Conservation (phyloP, 1,140 invertebrate genomes). For the Drosophila subpulchrella region DNA sequence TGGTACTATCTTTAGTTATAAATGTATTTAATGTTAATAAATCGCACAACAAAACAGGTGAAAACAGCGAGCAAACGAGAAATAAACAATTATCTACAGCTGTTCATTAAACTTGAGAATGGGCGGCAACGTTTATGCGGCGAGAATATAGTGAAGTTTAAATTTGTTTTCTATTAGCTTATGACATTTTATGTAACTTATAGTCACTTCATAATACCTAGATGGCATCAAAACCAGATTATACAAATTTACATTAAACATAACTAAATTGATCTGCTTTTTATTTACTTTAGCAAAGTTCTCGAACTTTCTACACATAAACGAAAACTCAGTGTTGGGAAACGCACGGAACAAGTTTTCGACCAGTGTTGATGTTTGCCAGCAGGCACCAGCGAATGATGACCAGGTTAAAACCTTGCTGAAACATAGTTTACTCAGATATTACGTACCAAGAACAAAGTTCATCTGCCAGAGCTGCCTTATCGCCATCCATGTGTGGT, state of each 20-base stretch:
- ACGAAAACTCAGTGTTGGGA: slow-evolving; percentile 14
- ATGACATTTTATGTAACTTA: neutral
- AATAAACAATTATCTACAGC: slow-evolving; percentile 50
- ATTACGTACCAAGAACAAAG: slow-evolving; percentile 38
- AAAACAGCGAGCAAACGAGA: slow-evolving; percentile 15
- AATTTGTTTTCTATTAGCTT: neutral
- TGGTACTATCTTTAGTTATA: neutral
- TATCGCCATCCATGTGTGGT: slow-evolving; percentile 39
- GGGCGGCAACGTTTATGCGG: slow-evolving; percentile 10
- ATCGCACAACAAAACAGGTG: slow-evolving; percentile 6
- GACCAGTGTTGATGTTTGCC: slow-evolving; percentile 7
- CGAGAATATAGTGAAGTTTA: neutral
- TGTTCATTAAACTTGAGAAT: slow-evolving; percentile 4
- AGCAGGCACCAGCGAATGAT: slow-evolving; percentile 3
- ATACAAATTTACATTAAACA: neutral
- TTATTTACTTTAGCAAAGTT: neutral
- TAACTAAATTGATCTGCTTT: neutral
- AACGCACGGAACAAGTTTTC: neutral
- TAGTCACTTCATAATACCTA: neutral
- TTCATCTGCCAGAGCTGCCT: slow-evolving; percentile 34
- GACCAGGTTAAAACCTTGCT: slow-evolving; percentile 21
- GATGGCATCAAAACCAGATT: neutral
- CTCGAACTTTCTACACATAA: neutral
- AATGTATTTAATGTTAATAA: slow-evolving; percentile 18
- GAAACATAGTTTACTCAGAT: slow-evolving; percentile 12